These are phyloP conservation scores for Beaufortia kweichowensis DNA, from an alignment of 2,113 vertebrate species.

Conservation along the genomic window DNA sequence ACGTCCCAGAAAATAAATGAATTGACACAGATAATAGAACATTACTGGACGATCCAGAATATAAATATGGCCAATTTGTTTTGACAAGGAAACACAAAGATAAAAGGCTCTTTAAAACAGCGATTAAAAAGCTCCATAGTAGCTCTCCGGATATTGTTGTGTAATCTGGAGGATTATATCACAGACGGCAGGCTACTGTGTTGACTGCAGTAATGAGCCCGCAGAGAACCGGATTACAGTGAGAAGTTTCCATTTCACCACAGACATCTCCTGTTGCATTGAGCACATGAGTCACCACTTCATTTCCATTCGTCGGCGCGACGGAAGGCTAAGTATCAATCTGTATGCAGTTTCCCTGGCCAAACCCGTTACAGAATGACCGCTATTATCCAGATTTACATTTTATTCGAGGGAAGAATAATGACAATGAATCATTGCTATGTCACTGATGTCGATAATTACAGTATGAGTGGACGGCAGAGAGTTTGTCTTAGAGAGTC, in stretches of 20 bases:
- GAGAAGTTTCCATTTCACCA: slow-evolving; percentile 22
- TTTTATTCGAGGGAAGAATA: slow-evolving; percentile 74
- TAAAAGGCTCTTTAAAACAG: neutral
- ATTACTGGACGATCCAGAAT: neutral
- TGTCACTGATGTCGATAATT: slow-evolving; percentile 76
- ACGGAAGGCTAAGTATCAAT: slow-evolving; percentile 73
- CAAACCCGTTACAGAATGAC: slow-evolving; percentile 75
- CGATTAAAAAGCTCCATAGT: neutral
- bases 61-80: neutral
- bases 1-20: too few relatives aligned
- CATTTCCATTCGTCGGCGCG: slow-evolving; percentile 66
- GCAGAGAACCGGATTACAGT: slow-evolving; percentile 22
- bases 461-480: slow-evolving; percentile 58
- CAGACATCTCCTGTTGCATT: slow-evolving; percentile 45
- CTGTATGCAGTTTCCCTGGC: slow-evolving; percentile 68
- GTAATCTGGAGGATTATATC: neutral
- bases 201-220: slow-evolving; percentile 25
- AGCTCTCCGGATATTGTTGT: slow-evolving; percentile 1
- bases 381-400: slow-evolving; percentile 80
- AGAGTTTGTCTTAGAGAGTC: slow-evolving; percentile 58
- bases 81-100: neutral
- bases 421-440: slow-evolving; percentile 76
- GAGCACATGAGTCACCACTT: slow-evolving; percentile 63
- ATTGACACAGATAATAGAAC: too few relatives aligned
- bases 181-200: neutral